A percentile compares a stretch with the other conserved stretches of the same genome.
These are phyloP conservation scores for Pocillopora grandis DNA, from an alignment of 92 coral and sea anemone genomes.

Conservation along the genomic window DNA sequence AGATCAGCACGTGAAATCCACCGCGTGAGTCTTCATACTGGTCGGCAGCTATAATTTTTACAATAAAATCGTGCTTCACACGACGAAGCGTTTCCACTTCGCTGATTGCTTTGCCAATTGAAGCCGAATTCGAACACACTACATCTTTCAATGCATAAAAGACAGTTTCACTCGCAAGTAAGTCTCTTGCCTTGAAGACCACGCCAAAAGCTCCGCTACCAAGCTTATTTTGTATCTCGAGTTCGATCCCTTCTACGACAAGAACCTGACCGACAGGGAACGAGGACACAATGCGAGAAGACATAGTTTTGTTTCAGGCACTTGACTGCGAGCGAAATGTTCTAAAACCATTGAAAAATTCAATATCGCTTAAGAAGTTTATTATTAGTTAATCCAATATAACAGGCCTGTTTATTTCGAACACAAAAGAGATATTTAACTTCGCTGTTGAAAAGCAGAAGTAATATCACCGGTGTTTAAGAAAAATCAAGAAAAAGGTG, in stretches of 20 bases:
- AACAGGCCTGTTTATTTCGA: slow-evolving; percentile 17
- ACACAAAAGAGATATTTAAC: slow-evolving; percentile 32
- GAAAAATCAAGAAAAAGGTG: neutral
- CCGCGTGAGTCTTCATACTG: slow-evolving; percentile 36
- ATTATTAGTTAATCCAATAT: slow-evolving; percentile 18
- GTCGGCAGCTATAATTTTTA: slow-evolving; percentile 59
- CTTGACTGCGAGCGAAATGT: neutral
- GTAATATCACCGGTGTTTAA: slow-evolving; percentile 4
- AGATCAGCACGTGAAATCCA: slow-evolving; percentile 40
- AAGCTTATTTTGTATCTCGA: slow-evolving; percentile 45
- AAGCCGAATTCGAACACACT: slow-evolving; percentile 45
- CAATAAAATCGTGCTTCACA: slow-evolving; percentile 53
- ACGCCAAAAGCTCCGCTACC: slow-evolving; percentile 76
- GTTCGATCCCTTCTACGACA: slow-evolving; percentile 45
- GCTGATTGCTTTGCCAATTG: slow-evolving; percentile 51
- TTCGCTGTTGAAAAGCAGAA: slow-evolving; percentile 13
- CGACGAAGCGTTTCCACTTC: slow-evolving; percentile 64
- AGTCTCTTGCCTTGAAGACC: slow-evolving; percentile 54
- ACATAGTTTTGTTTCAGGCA: slow-evolving; percentile 5
- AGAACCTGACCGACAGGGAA: slow-evolving; percentile 34
- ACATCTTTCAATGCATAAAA: slow-evolving; percentile 68
- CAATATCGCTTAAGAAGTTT: slow-evolving; percentile 8
- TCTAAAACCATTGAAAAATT: slow-evolving; percentile 5
- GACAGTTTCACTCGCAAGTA: slow-evolving; percentile 17
- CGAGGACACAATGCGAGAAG: slow-evolving; percentile 6